A percentile compares a stretch with the other conserved stretches of the same genome.
Conservation (phyloP, 2,888 invertebrate genomes). For the Nysson spinosus region DNA sequence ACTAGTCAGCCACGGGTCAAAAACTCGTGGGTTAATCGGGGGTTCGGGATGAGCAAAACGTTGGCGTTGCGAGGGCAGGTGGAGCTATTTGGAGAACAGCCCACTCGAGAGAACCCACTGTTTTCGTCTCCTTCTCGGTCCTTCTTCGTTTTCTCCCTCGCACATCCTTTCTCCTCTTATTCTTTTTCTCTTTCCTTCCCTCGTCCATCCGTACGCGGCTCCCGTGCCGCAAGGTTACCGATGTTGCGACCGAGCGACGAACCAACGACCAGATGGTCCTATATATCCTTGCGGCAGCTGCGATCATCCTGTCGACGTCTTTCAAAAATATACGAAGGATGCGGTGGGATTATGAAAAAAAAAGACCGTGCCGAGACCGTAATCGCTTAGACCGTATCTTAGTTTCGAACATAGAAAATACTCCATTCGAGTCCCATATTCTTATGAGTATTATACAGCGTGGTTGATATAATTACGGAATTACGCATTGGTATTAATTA, state of each 20-base stretch:
- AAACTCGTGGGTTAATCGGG: conserved; percentile 42
- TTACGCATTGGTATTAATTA: too few species aligned
- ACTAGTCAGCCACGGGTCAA: conserved; percentile 38
- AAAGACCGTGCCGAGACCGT: conserved; percentile 6
- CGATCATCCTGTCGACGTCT: conserved; percentile 56
- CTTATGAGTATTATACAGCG: too few species aligned
- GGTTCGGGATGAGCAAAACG: conserved; percentile 48
- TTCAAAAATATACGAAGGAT: conserved; percentile 33
- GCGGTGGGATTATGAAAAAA: conserved; percentile 19
- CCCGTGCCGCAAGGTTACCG: conserved; percentile 42
- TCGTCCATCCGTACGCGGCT: conserved; percentile 19
- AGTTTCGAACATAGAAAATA: not conserved
- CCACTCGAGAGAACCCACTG: conserved; percentile 63
- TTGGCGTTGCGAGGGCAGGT: conserved; percentile 65
- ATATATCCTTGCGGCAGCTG: conserved; percentile 58
- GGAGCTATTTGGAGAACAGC: conserved; percentile 75
- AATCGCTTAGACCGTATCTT: not conserved
- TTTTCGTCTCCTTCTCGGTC: conserved; percentile 44
- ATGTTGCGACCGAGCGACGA: conserved; percentile 40
- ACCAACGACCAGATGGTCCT: conserved; percentile 56
- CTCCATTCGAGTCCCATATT: too few species aligned
- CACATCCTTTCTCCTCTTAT: conserved; percentile 22
- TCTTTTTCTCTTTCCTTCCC: conserved; percentile 6
- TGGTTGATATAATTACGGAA: too few species aligned
- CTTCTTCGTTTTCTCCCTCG: conserved; percentile 30